Conservation (phyloP, 2,797 vertebrate species). For the Apogon talboti region DNA sequence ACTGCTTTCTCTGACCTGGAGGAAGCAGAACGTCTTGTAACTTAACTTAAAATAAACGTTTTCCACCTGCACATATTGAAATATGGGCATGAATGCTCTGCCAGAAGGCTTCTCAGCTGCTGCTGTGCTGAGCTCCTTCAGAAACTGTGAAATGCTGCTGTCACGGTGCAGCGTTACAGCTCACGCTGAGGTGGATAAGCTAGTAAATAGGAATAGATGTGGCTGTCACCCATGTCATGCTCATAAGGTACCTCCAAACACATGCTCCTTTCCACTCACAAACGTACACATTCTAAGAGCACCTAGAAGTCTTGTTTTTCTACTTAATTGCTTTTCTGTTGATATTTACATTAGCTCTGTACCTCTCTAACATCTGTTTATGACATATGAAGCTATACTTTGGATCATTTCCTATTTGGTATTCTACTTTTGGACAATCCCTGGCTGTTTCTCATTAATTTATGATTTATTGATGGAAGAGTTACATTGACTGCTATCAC, state of each 20-base stretch:
- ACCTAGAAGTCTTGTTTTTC: neutral
- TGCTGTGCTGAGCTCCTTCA: slow-evolving; percentile 49
- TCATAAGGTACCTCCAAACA: slow-evolving; percentile 39
- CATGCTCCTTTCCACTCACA: neutral
- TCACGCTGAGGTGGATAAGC: slow-evolving; percentile 13
- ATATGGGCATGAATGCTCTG: slow-evolving; percentile 54
- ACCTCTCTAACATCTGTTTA: too few species aligned
- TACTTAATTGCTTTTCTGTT: too few species aligned
- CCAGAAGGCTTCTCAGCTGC: slow-evolving; percentile 50
- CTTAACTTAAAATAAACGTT: slow-evolving; percentile 42
- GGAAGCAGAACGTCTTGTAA: slow-evolving; percentile 34
- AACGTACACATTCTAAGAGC: too few species aligned
- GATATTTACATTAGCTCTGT: too few species aligned
- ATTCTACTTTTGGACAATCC: too few species aligned
- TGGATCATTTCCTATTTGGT: too few species aligned
- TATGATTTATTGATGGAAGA: too few species aligned
- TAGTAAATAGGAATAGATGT: slow-evolving; percentile 56
- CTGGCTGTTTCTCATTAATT: too few species aligned
- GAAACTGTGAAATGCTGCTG: slow-evolving; percentile 54
- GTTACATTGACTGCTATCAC: too few species aligned
- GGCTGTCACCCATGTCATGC: slow-evolving; percentile 45
- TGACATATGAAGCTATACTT: too few species aligned
- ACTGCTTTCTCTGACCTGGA: slow-evolving; percentile 26
- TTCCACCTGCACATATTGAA: slow-evolving; percentile 42
- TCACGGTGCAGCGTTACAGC: slow-evolving; percentile 48